Conservation (phyloP, 92 coral and sea anemone species). For the Parazoanthus atlanticus region DNA sequence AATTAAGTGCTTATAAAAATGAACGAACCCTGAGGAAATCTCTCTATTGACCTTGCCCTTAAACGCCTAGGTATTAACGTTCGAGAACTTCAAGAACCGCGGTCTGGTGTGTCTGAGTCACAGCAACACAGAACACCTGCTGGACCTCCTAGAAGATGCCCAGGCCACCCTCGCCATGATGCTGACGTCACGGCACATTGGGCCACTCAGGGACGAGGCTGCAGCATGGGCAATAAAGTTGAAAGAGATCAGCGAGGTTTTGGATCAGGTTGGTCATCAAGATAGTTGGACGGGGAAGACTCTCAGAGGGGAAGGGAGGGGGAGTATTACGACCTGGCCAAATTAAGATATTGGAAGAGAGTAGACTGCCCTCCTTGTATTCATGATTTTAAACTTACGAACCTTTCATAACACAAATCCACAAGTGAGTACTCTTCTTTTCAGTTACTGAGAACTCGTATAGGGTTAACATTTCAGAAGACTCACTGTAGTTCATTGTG, state of each 20-base stretch:
- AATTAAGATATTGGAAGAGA: too few relatives aligned
- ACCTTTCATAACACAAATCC: too few relatives aligned
- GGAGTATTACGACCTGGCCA: neutral
- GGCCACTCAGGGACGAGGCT: conserved; percentile 97
- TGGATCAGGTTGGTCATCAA: conserved; percentile 79
- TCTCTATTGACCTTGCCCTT: neutral
- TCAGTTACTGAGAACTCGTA: too few relatives aligned
- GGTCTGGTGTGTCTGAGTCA: conserved; percentile 90
- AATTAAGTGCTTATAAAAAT: too few relatives aligned
- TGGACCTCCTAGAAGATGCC: conserved; percentile 93
- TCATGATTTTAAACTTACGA: too few relatives aligned
- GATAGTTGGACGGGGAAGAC: neutral
- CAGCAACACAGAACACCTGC: conserved; percentile 87
- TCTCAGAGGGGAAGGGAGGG: neutral
- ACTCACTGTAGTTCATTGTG: neutral
- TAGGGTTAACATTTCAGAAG: too few relatives aligned
- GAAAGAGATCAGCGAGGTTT: conserved; percentile 91
- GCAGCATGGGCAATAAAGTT: conserved; percentile 99
- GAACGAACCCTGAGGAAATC: too few relatives aligned
- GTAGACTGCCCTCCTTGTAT: too few relatives aligned
- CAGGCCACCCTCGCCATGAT: conserved; percentile 96
- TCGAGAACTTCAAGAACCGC: conserved; percentile 96
- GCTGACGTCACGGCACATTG: conserved; percentile 97
- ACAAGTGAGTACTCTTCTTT: too few relatives aligned
- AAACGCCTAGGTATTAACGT: conserved; percentile 71